Conservation (phyloP, 2,113 vertebrate genomes). For the Gallinago paraguaiae region DNA sequence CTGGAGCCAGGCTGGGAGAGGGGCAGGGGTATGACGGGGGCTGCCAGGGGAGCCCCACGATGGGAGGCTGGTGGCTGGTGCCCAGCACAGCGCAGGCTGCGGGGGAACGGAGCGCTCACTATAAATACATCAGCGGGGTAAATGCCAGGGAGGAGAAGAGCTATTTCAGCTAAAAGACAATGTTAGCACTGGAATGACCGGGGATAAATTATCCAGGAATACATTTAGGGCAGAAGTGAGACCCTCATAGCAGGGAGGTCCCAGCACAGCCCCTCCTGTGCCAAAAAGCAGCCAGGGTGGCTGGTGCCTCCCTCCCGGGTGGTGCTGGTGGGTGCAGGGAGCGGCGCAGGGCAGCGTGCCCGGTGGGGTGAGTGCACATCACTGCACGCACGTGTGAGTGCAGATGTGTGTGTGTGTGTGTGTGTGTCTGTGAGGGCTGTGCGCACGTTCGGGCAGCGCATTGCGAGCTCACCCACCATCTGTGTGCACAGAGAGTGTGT, state of each 20-base stretch:
- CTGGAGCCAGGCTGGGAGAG: not conserved
- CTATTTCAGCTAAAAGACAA: slow-evolving; percentile 67
- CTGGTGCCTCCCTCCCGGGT: fast-evolving
- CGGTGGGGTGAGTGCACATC: fast-evolving
- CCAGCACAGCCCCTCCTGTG: not conserved
- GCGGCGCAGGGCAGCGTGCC: fast-evolving
- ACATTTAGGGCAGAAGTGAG: slow-evolving; percentile 44
- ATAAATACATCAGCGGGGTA: slow-evolving; percentile 49
- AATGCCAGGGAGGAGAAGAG: slow-evolving; percentile 48
- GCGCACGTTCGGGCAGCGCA: fast-evolving
- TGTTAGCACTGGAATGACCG: slow-evolving; percentile 43
- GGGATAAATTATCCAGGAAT: slow-evolving; percentile 55
- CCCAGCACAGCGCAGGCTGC: not conserved
- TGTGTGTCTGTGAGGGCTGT: not conserved
- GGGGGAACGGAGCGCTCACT: not conserved
- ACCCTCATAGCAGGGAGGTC: not conserved
- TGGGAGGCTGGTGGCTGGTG: not conserved
- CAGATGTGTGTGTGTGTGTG: not conserved
- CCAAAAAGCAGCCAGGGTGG: not conserved
- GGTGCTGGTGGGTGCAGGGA: not conserved
- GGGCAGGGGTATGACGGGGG: not conserved
- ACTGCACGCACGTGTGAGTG: fast-evolving
- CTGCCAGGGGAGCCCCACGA: not conserved
- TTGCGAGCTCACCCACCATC: not conserved
- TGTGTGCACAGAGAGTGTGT: not conserved